Evolutionary conservation across 2,113 vertebrate genomes (phyloP).

Genomic region (Centrocercus urophasianus): DNA sequence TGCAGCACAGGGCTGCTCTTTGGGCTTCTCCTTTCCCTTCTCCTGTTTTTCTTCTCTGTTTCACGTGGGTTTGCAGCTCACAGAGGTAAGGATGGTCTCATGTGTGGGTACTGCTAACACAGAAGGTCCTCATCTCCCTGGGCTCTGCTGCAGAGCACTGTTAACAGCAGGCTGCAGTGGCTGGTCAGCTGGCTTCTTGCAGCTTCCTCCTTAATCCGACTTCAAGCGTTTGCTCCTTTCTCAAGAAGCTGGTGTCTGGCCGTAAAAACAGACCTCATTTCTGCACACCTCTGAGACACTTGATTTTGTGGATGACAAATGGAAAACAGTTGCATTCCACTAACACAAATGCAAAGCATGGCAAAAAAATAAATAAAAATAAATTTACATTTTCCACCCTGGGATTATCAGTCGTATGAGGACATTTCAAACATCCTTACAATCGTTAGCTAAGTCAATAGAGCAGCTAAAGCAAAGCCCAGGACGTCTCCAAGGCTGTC

Average conservation of each 20-base stretch:
- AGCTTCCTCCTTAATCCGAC: neutral
- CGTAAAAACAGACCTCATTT: neutral
- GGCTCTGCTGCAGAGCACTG: neutral
- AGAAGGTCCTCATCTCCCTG: neutral
- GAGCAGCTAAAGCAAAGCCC: constrained; percentile 47
- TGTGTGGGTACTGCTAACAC: fast-evolving
- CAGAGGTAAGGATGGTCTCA: neutral
- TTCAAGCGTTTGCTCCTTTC: neutral
- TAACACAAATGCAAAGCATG: neutral
- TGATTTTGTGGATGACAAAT: neutral
- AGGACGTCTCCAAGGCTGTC: neutral
- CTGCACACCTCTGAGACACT: neutral
- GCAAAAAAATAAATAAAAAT: neutral
- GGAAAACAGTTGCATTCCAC: neutral
- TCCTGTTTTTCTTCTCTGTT: neutral
- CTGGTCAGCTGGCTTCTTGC: neutral
- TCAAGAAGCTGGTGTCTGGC: neutral
- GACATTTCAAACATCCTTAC: neutral
- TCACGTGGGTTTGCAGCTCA: neutral
- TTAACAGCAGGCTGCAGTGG: neutral
- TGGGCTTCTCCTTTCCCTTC: neutral
- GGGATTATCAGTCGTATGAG: neutral
- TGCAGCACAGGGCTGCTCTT: neutral
- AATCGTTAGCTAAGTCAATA: constrained; percentile 34
- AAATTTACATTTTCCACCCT: neutral